A percentile compares a stretch with the other conserved stretches of the same genome.
Evolutionary conservation across 2,888 invertebrate species (phyloP).

Genomic region (Melangyna quadrimaculata): DNA sequence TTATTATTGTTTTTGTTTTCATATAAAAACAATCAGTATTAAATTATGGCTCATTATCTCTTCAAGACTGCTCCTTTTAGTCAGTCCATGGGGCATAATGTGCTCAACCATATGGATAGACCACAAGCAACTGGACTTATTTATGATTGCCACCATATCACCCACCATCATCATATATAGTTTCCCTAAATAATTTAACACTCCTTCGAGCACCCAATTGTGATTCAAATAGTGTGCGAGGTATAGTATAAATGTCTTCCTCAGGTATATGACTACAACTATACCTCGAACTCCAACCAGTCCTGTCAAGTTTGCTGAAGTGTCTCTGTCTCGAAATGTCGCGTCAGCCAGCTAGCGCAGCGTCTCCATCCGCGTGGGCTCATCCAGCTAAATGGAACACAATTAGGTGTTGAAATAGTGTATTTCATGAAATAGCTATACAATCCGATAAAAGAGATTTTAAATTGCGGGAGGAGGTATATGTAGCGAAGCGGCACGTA

Average conservation of each 20-base stretch:
- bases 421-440: conserved; percentile 19
- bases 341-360: too few relatives aligned
- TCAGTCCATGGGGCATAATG: conserved; percentile 17
- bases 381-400: conserved; percentile 52
- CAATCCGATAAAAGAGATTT: conserved; percentile 54
- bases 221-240: conserved; percentile 35
- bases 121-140: conserved; percentile 10
- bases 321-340: conserved; percentile 33
- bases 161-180: conserved; percentile 18
- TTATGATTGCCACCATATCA: conserved; percentile 48
- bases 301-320: conserved; percentile 49
- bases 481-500: conserved; percentile 29
- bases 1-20: conserved; percentile 32
- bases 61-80: background rate
- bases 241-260: conserved; percentile 50
- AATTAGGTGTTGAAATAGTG: conserved; percentile 68
- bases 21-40: background rate
- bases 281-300: background rate
- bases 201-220: conserved; percentile 43
- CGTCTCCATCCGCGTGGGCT: conserved; percentile 39
- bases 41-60: conserved; percentile 27
- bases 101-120: background rate
- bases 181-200: conserved; percentile 19
- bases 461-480: conserved; percentile 52
- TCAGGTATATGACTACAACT: background rate